Base-by-base conservation (phyloP, 2,113 vertebrate genomes). In the Leptobrachium ailaonicum region DNA sequence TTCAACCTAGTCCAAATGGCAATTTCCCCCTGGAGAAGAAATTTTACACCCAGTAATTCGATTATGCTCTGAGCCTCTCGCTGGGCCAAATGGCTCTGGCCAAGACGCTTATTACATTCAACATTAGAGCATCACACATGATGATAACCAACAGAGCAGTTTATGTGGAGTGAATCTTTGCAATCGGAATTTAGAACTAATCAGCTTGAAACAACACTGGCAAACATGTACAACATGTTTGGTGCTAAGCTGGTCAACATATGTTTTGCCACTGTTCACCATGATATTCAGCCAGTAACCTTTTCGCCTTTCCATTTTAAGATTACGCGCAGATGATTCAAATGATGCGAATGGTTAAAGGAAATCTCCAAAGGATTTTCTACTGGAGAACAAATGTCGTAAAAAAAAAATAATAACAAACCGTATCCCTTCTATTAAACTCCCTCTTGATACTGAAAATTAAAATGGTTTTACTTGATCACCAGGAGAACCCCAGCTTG, bases 311-410 rank as follows among this genome's bases (percentile, higher is more conserved):
- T 42, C 62, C 13, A 63, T 45, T 56, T 73, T 63, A 74, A 56
- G 56, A 42, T 60, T 14, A 20, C 63, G 73, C n/a, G 73, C 43
- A 63, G 2, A 6, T 75, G 73, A 64, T n/a, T 58, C 73, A 75
- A 43, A 45, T n/a, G 20, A 75, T 75, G 73, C 42, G 32, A 63
- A 12, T 32, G 20, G 58, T 75, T 53, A 56, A 75, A 75, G n/a
- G 42, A 75, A 75, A 75, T 63, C 73, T 75, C 58, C 32, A n/a
- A n/a, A 75, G 60, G 58, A 75, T 75, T 44, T 75, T 75, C 41
- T 60, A 62, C 8, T 12, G 73, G 42, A 64, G 41, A 40, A 75
- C 43, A n/a, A 53, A 53, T 58, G 56, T 43, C 41, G n/a, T 60
- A 11, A 73, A 73, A 58, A 41, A 12, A 8, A 4, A 47, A 8